Conservation (phyloP, 2,113 vertebrate species). For the Felis chaus region DNA sequence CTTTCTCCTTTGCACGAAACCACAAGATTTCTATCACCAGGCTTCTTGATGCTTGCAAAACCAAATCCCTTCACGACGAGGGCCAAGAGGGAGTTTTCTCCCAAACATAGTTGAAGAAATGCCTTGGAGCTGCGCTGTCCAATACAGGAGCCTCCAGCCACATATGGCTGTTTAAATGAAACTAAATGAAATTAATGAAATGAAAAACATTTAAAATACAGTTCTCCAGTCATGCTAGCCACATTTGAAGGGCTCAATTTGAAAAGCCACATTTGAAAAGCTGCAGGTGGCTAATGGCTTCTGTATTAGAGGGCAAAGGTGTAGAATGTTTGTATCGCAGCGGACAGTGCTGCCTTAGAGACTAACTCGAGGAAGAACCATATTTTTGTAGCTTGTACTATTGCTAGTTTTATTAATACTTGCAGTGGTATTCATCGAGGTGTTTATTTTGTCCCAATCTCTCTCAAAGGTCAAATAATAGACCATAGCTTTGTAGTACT, state of each 20-base stretch:
- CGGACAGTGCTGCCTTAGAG: background rate
- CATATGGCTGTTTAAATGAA: background rate
- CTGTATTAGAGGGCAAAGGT: background rate
- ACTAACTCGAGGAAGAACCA: background rate
- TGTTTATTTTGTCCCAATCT: conserved; percentile 6
- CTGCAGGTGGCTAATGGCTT: background rate
- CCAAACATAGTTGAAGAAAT: background rate
- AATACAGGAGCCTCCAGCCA: background rate
- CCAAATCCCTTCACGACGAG: background rate
- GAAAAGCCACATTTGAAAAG: background rate
- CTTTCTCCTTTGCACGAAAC: background rate
- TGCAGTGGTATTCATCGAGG: background rate
- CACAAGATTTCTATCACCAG: background rate
- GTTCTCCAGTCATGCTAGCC: no score
- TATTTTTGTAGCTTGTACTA: background rate
- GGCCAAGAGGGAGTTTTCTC: background rate
- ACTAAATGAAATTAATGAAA: background rate
- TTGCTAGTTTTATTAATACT: background rate
- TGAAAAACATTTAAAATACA: background rate
- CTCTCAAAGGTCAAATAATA: conserved; percentile 36
- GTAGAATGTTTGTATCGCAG: background rate
- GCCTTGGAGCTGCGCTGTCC: background rate
- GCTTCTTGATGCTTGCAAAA: background rate
- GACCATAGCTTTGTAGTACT: background rate
- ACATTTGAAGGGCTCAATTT: background rate